These are phyloP conservation scores for Gobionotothen gibberifrons DNA, from an alignment of 2,797 vertebrate genomes.

Conservation along the genomic window DNA sequence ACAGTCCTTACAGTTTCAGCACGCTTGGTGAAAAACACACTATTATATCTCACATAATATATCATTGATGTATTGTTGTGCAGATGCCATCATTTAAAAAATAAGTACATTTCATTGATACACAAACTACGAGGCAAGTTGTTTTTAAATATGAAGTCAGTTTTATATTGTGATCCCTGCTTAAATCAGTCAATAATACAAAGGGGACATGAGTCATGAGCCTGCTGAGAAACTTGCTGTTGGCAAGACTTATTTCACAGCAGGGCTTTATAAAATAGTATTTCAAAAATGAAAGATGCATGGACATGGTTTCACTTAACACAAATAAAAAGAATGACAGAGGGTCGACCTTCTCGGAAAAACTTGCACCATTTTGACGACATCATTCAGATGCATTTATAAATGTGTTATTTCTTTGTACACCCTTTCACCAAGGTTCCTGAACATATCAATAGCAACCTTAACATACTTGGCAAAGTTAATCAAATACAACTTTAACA, in stretches of 20 bases:
- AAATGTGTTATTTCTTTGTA: too few species aligned
- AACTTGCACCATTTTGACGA: too few species aligned
- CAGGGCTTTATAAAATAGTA: too few species aligned
- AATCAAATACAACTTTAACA: too few species aligned
- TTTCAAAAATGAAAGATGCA: background rate
- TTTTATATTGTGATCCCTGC: background rate
- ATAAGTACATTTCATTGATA: background rate
- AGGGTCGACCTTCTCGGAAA: too few species aligned
- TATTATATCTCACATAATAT: background rate
- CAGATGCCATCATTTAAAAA: background rate
- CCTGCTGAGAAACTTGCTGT: conserved; percentile 1
- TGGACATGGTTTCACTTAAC: background rate
- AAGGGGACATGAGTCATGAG: conserved; percentile 6
- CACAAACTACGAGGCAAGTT: background rate
- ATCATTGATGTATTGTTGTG: background rate
- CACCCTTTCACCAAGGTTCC: too few species aligned
- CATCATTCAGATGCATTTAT: too few species aligned
- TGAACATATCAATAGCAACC: too few species aligned
- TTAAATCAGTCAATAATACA: conserved; percentile 6
- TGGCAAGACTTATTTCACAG: background rate
- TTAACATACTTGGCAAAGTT: too few species aligned
- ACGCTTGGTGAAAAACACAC: background rate
- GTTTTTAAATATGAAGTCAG: background rate
- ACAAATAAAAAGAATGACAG: background rate
- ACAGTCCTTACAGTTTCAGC: conserved; percentile 7